Evolutionary conservation across 2,113 vertebrate species (phyloP).

Genomic region (Peromyscus maniculatus): DNA sequence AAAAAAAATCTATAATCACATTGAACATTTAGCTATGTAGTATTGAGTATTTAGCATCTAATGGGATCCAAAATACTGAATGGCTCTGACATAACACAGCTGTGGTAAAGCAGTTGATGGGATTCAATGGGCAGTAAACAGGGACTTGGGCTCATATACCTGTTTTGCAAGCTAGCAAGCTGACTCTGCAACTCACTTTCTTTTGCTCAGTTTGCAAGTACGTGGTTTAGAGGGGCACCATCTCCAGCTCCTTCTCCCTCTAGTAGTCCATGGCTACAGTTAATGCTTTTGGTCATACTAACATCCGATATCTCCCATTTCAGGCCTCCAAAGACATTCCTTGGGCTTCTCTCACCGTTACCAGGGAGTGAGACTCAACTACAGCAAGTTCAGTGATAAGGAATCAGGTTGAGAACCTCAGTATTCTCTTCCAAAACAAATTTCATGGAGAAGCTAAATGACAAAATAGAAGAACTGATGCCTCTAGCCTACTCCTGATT

Average conservation of each 20-base stretch:
- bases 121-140: background rate
- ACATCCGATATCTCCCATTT: background rate
- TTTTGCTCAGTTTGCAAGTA: background rate
- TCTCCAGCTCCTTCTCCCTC: background rate
- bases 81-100: background rate
- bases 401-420: background rate
- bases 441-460: background rate
- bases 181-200: background rate
- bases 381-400: background rate
- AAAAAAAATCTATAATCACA: background rate
- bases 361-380: background rate
- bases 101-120: background rate
- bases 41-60: background rate
- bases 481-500: constrained; percentile 6
- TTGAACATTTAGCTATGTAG: background rate
- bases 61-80: background rate
- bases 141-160: rapidly evolving
- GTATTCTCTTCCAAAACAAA: background rate
- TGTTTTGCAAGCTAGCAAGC: background rate
- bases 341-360: too few relatives aligned
- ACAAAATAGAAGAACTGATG: background rate
- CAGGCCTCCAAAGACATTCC: background rate
- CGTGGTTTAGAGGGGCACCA: background rate
- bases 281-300: background rate
- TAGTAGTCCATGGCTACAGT: background rate